Conservation (phyloP, 92 coral and sea anemone genomes). For the Chrysogorgia sp. region DNA sequence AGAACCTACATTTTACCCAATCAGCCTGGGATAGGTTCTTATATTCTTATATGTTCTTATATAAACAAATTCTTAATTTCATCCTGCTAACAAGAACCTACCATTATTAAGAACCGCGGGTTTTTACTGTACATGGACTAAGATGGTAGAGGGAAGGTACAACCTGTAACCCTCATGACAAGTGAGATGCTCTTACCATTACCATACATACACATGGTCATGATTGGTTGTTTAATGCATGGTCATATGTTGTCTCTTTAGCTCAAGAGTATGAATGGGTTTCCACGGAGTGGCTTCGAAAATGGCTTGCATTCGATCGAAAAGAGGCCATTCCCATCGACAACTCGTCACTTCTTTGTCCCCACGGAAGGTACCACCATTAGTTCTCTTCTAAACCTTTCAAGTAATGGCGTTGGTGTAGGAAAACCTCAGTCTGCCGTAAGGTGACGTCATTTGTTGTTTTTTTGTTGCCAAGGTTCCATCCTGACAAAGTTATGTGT, state of each 20-base stretch:
- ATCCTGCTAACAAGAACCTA: too few relatives aligned
- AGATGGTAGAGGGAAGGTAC: too few relatives aligned
- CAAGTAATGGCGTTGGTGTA: background rate
- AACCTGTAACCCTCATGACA: too few relatives aligned
- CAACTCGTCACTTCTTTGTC: conserved; percentile 29
- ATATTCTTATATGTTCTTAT: too few relatives aligned
- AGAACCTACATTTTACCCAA: too few relatives aligned
- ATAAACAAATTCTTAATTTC: too few relatives aligned
- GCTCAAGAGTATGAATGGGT: conserved; percentile 77
- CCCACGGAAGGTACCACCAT: conserved; percentile 79
- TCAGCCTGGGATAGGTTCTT: too few relatives aligned
- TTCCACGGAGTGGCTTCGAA: conserved; percentile 80
- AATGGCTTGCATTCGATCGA: conserved; percentile 78
- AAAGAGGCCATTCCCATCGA: conserved; percentile 71
- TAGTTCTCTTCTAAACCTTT: background rate
- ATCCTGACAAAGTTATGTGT: conserved; percentile 80
- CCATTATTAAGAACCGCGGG: too few relatives aligned
- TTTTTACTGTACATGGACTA: too few relatives aligned
- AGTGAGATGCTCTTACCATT: too few relatives aligned
- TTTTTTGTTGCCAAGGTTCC: conserved; percentile 57
- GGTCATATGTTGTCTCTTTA: conserved; percentile 1
- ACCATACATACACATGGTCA: too few relatives aligned
- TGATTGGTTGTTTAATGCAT: too few relatives aligned
- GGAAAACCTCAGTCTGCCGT: background rate
- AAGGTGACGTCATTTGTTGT: background rate